Evolutionary conservation across 1,140 invertebrate species (phyloP).

Genomic region (Acromyrmex charruanus): DNA sequence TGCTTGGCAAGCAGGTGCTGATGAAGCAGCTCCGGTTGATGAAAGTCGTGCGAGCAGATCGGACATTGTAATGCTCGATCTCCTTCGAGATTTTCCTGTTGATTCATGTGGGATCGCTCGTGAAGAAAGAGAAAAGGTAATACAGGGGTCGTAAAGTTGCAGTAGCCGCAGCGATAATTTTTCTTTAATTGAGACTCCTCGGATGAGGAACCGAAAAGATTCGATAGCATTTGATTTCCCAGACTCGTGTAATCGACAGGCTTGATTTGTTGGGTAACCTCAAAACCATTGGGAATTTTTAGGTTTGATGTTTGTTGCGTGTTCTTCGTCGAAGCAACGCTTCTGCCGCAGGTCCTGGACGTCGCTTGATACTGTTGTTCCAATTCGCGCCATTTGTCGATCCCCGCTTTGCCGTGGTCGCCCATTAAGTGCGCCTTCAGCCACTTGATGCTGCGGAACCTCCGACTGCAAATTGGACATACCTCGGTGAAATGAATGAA

Average conservation of each 20-base stretch:
- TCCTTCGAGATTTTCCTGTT: constrained; percentile 72
- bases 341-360: constrained; percentile 66
- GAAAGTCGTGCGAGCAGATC: constrained; percentile 88
- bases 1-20: constrained; percentile 88
- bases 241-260: constrained; percentile 81
- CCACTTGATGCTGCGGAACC: constrained; percentile 96
- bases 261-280: constrained; percentile 79
- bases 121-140: constrained; percentile 96
- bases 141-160: constrained; percentile 95
- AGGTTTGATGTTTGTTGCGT: constrained; percentile 86
- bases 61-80: constrained; percentile 87
- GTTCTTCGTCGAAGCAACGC: constrained; percentile 68
- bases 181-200: constrained; percentile 88
- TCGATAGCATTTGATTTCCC: constrained; percentile 87
- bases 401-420: constrained; percentile 93
- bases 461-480: constrained; percentile 94
- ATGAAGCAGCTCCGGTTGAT: constrained; percentile 87
- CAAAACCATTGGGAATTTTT: constrained; percentile 89
- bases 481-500: constrained; percentile 92
- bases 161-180: constrained; percentile 94
- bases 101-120: constrained; percentile 92
- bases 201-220: constrained; percentile 87
- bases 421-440: constrained; percentile 95
- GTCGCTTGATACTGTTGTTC: constrained; percentile 86
- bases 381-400: constrained; percentile 91